A percentile compares a stretch with the other conserved stretches of the same genome.
phyloP scores from a whole-genome alignment of 2,888 invertebrate genomes.

The Tethea ocularis region DNA sequence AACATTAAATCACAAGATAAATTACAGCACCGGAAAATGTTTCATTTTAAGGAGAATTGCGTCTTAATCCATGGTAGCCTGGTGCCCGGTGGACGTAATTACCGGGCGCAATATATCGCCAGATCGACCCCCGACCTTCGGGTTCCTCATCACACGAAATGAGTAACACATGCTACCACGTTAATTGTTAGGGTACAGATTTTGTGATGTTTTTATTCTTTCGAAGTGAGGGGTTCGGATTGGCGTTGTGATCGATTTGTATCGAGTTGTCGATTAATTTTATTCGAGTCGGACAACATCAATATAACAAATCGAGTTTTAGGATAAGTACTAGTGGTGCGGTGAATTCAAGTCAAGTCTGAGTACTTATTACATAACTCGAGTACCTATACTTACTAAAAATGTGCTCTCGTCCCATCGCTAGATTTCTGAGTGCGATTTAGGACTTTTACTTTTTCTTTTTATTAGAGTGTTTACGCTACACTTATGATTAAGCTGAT shows the following conservation, averaged over 20 bases:
- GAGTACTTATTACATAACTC: too few species aligned
- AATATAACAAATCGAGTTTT: neutral
- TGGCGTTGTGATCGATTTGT: constrained; percentile 35
- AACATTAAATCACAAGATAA: constrained; percentile 57
- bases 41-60: constrained; percentile 71
- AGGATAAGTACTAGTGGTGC: neutral
- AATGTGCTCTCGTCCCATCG: too few species aligned
- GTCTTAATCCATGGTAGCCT: constrained; percentile 69
- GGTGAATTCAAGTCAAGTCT: too few species aligned
- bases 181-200: constrained; percentile 71
- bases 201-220: constrained; percentile 70
- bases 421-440: too few species aligned
- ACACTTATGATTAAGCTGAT: too few species aligned
- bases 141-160: constrained; percentile 65
- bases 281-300: neutral
- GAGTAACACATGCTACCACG: constrained; percentile 77
- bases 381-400: too few species aligned
- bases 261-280: neutral
- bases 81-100: constrained; percentile 74
- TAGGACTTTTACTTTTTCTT: too few species aligned
- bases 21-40: constrained; percentile 62
- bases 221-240: constrained; percentile 49
- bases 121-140: constrained; percentile 48
- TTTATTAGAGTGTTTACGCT: too few species aligned
- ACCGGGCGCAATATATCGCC: constrained; percentile 71